Evolutionary conservation across 92 coral and sea anemone species (phyloP).

Genomic region (Hydrozoanthus gracilis): DNA sequence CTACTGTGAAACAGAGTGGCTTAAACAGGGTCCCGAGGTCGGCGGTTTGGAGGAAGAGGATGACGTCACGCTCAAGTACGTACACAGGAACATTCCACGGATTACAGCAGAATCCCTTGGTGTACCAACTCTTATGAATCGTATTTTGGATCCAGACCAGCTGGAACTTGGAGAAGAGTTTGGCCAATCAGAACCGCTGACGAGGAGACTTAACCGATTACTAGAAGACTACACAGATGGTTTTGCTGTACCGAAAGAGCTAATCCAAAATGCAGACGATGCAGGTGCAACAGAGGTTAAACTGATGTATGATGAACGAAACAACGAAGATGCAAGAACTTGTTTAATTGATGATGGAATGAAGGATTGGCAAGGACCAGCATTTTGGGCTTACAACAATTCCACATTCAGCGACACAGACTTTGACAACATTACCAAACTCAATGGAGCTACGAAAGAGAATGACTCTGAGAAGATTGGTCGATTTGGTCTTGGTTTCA

Average conservation of each 20-base stretch:
- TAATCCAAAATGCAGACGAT: conserved; percentile 89
- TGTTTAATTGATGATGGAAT: conserved; percentile 79
- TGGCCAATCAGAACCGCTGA: conserved; percentile 82
- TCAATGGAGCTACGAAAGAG: conserved; percentile 89
- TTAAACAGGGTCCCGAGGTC: conserved; percentile 60
- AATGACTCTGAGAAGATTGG: conserved; percentile 81
- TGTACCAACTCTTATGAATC: conserved; percentile 76
- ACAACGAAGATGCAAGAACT: conserved; percentile 70
- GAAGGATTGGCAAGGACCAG: conserved; percentile 92
- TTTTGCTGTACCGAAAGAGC: conserved; percentile 88
- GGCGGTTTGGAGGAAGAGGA: conserved; percentile 70
- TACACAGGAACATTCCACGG: conserved; percentile 70
- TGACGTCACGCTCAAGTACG: conserved; percentile 45
- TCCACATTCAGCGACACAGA: conserved; percentile 86
- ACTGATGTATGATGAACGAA: conserved; percentile 79
- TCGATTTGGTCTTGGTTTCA: conserved; percentile 91
- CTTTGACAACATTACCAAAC: conserved; percentile 83
- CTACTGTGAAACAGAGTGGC: conserved; percentile 88
- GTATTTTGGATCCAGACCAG: conserved; percentile 79
- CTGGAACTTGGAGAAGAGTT: conserved; percentile 82
- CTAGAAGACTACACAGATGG: conserved; percentile 92
- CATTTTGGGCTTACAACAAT: conserved; percentile 90
- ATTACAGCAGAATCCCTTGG: conserved; percentile 71
- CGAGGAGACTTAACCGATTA: conserved; percentile 73
- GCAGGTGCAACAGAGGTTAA: conserved; percentile 85